Evolutionary conservation across 2,797 vertebrate species (phyloP), one percentile per base, ranked within the genome.

Genomic region (Eupleurogrammus muticus): DNA sequence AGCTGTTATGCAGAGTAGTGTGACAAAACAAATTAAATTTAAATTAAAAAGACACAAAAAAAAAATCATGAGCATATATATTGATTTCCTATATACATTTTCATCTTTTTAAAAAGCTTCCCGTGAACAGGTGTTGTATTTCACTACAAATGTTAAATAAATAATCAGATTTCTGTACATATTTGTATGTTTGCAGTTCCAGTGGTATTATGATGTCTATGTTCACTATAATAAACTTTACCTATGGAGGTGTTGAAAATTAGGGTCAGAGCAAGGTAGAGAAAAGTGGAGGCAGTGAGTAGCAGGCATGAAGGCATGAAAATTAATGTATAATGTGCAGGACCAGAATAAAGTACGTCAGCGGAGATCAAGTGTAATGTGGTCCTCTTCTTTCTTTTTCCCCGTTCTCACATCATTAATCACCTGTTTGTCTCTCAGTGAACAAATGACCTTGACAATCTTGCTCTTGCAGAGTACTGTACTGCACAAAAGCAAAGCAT

Each of bases 301-400:
- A 21, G 32, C 16, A 68, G 63, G 63, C 13, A 8, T 78, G 1
- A 24, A 10, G 6, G 1, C 8, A 32, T 48, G 38, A 56, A 38
- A 23, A 47, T 83, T 48, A 79, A 74, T 75, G 70, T 75, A 67
- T 79, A 80, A 83, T 66, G 50, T 53, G 53, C 66, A 35, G 42
- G 52, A 78, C 58, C 32, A 32, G 13, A 40, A 66, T 52, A 46
- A 72, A 79, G 53, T 82, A 80, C 71, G 66, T 89, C 86, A 90
- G 56, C 63, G 73, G 46, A 77, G 67, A 77, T 78, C 1, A 72
- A 77, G 47, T 74, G 70, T 54, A 50, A 80, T 66, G 34, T 88
- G 75, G 89, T 76, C 57, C 19, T 32, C 68, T 49, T 51, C 42
- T 70, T 77, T 62, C 17, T 36, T 44, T n/a, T 16, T 13, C 44